These are phyloP conservation scores for Cecidostiba fungosa DNA, from an alignment of 2,888 invertebrate genomes.

Conservation along the genomic window DNA sequence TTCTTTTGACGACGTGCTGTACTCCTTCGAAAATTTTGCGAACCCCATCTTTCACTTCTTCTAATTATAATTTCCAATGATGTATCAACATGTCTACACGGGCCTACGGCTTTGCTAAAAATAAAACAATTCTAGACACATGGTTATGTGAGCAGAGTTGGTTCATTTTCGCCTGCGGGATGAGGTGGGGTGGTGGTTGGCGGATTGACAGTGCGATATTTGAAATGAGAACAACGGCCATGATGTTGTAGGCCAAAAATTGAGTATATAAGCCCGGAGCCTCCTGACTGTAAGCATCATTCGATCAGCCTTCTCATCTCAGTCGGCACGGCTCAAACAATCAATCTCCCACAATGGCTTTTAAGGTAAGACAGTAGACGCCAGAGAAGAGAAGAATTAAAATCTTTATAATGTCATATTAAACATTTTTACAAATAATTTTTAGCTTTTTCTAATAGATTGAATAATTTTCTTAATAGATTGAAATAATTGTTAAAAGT, in stretches of 20 bases:
- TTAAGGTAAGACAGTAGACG: slow-evolving; percentile 43
- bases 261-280: slow-evolving; percentile 55
- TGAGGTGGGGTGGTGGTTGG: neutral
- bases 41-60: neutral
- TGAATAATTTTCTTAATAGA: too few relatives aligned
- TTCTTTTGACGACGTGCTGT: neutral
- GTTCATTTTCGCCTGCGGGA: slow-evolving; percentile 20
- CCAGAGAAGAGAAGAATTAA: neutral
- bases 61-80: neutral
- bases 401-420: too few relatives aligned
- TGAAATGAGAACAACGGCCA: slow-evolving; percentile 24
- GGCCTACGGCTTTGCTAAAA: neutral
- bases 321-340: slow-evolving; percentile 1
- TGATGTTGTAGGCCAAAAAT: slow-evolving; percentile 2
- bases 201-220: neutral
- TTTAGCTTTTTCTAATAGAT: neutral
- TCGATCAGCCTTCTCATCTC: slow-evolving; percentile 38
- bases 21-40: neutral
- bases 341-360: slow-evolving; percentile 44
- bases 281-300: slow-evolving; percentile 39
- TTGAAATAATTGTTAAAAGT: neutral
- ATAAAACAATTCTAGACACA: neutral
- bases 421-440: neutral
- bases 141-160: neutral
- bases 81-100: neutral